Conservation (phyloP, 2,797 vertebrate genomes). For the Coilia nasus region DNA sequence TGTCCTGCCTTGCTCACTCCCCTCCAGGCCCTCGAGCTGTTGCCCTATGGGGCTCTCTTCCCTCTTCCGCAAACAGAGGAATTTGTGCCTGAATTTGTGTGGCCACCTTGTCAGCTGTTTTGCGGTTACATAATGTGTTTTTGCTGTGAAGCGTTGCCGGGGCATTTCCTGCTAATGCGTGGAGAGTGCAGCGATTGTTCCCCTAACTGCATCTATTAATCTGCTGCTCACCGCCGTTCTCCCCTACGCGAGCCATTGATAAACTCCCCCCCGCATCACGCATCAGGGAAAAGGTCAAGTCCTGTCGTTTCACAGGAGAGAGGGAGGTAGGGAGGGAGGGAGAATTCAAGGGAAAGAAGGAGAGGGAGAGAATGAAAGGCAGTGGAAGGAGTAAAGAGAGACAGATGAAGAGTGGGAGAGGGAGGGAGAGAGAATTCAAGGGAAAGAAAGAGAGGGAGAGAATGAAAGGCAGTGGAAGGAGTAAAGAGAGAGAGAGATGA, state of each 20-base stretch:
- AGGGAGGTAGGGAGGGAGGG: neutral
- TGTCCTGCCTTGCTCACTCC: neutral
- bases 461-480: neutral
- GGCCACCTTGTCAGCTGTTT: constrained; percentile 22
- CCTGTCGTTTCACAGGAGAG: constrained; percentile 8
- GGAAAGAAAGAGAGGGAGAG: neutral
- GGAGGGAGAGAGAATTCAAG: neutral
- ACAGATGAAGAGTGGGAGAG: neutral
- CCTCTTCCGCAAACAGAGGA: neutral
- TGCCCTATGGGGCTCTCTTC: neutral
- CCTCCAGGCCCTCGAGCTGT: neutral
- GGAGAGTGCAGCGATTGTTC: neutral
- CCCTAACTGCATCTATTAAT: constrained; percentile 7
- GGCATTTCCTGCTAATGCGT: neutral
- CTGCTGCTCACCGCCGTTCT: neutral
- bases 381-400: neutral
- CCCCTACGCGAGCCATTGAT: neutral
- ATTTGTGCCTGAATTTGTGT: neutral
- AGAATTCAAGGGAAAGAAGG: neutral
- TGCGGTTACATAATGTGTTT: constrained; percentile 18
- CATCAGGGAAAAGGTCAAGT: constrained; percentile 14
- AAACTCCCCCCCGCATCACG: neutral
- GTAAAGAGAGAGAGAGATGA: neutral
- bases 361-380: neutral
- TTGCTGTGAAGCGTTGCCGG: neutral